These are phyloP conservation scores for Lethenteron camtschaticum DNA, from an alignment of 2,113 vertebrate species.

Conservation along the genomic window DNA sequence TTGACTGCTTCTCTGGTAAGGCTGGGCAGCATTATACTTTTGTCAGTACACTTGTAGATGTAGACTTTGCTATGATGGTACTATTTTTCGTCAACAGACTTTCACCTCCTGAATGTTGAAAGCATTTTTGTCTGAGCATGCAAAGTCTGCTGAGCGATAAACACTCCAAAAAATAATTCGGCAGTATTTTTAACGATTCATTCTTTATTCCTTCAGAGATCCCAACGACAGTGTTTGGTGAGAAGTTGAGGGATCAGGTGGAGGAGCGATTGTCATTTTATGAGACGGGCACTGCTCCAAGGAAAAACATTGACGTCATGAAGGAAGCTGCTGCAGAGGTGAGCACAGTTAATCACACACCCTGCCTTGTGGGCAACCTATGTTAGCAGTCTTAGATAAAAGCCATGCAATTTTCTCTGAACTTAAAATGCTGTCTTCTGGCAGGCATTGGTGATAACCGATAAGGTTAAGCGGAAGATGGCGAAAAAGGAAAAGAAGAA, in stretches of 20 bases:
- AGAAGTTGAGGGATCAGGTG: conserved; percentile 68
- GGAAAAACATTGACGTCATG: conserved; percentile 83
- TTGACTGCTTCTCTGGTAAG: conserved; percentile 84
- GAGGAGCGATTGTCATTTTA: conserved; percentile 79
- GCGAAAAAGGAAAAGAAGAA: too few species aligned
- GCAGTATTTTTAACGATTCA: neutral
- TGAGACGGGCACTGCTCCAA: conserved; percentile 53
- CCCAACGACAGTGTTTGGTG: conserved; percentile 60
- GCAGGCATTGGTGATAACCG: too few species aligned
- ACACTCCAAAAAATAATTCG: too few species aligned
- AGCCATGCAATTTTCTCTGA: too few species aligned
- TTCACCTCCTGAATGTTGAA: conserved; percentile 57
- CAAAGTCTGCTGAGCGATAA: conserved; percentile 16
- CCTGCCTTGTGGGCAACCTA: too few species aligned
- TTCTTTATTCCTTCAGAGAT: conserved; percentile 29
- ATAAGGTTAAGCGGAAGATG: too few species aligned
- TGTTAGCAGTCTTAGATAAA: too few species aligned
- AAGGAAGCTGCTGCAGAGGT: conserved; percentile 62
- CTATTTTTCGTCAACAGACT: conserved; percentile 98
- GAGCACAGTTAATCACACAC: conserved; percentile 7
- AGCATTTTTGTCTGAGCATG: conserved; percentile 31
- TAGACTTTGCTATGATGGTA: conserved; percentile 45
- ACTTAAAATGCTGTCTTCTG: too few species aligned
- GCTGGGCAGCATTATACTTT: too few species aligned
- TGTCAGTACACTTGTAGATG: too few species aligned